These are phyloP conservation scores for Nymphalis urticae DNA, from an alignment of 2,888 invertebrate genomes.

Conservation along the genomic window DNA sequence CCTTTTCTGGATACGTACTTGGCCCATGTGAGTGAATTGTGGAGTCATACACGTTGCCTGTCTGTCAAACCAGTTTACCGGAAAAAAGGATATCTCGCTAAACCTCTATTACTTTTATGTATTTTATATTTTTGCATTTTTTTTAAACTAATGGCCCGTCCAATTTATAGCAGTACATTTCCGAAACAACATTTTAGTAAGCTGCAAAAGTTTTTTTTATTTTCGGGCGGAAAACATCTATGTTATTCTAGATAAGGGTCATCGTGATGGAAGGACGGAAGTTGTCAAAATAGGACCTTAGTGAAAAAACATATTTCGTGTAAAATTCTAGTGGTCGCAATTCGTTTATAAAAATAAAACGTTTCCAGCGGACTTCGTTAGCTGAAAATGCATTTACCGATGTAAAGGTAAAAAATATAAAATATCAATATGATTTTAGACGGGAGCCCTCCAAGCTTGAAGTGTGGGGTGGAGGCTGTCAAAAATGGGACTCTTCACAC, in stretches of 20 bases:
- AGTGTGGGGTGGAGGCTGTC: constrained; percentile 57
- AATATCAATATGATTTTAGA: constrained; percentile 50
- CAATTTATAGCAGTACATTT: neutral
- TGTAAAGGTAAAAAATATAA: constrained; percentile 19
- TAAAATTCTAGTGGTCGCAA: neutral
- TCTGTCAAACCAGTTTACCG: neutral
- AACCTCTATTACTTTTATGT: neutral
- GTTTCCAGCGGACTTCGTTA: constrained; percentile 3
- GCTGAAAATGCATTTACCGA: constrained; percentile 15
- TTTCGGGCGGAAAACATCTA: neutral
- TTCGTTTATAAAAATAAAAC: neutral
- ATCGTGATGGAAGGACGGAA: neutral
- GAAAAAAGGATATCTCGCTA: neutral
- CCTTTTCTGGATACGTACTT: too few species aligned
- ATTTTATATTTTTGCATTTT: neutral
- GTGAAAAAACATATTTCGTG: neutral
- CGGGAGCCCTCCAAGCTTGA: constrained; percentile 57
- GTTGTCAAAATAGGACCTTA: neutral
- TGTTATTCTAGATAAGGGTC: neutral
- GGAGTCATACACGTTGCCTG: neutral
- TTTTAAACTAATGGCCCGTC: neutral
- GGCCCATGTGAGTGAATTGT: too few species aligned
- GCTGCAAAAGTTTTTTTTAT: neutral
- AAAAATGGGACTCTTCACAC: constrained; percentile 63
- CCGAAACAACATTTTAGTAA: neutral